Evolutionary conservation across 2,113 vertebrate genomes (phyloP), one percentile per base, ranked within the genome.

Genomic region (Stegastes partitus): DNA sequence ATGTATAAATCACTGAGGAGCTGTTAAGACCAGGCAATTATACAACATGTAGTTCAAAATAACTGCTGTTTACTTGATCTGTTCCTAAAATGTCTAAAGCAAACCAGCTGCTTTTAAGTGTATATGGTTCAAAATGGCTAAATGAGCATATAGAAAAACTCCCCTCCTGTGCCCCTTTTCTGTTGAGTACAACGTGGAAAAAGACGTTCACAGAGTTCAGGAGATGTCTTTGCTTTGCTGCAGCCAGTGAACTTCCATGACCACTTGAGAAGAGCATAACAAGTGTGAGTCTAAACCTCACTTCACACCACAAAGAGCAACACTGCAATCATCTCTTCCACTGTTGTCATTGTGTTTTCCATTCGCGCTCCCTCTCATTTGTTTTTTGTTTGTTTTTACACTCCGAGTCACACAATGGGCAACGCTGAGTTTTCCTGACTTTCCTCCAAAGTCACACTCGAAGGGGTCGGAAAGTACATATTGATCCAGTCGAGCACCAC

Each of bases 401-500:
- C 42, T 25, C 37, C 18, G 26, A 42, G 26, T 37, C 45, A 28
- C 53, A 0, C 7, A 25, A 42, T 23, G 51, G 12, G 47, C 51
- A 23, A 23, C 58, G 1, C 28, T 42, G 58, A 49, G 2, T 2
- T 61, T 45, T 51, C 37, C 9, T 54, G 21, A 42, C 56, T 57
- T 26, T 68, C 8, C 49, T 21, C n/a, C 47, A 37, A 1, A 54
- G 45, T 61, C 37, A 19, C 28, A 28, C 3, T 26, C 45, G 23
- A 59, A 55, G 23, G 5, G 4, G 37, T 62, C 16, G 4, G 4
- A 66, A 68, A 74, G 58, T 54, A 25, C 61, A 70, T 31, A 54
- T 70, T 71, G 54, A 68, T 61, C 68, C 10, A 23, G 25, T 63
- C 31, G 4, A 50, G 62, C 72, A 51, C 55, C 62, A 76, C 47